phyloP scores from a whole-genome alignment of 2,797 vertebrate genomes.

The Gallinago stenura region DNA sequence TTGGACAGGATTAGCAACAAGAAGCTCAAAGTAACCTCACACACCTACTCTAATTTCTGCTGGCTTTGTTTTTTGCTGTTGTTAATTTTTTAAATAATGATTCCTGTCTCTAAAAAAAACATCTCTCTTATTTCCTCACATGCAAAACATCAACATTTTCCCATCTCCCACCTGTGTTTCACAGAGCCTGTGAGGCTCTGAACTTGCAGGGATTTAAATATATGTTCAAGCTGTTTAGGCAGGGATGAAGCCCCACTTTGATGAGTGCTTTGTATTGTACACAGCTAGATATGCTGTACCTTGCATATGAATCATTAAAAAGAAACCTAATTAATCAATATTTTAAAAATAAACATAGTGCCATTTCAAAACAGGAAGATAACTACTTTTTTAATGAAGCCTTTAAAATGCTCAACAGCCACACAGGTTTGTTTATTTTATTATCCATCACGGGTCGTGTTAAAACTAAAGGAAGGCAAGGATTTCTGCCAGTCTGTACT shows the following conservation, averaged over 20 bases:
- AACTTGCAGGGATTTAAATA: background rate
- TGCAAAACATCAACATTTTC: background rate
- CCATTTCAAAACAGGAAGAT: constrained; percentile 1
- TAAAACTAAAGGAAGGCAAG: background rate
- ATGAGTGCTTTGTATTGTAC: background rate
- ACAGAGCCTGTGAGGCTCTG: background rate
- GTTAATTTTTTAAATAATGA: background rate
- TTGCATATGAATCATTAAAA: constrained; percentile 15
- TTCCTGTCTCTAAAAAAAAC: background rate
- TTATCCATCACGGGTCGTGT: background rate
- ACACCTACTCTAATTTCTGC: background rate
- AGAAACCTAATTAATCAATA: constrained; percentile 16
- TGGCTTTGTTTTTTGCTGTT: background rate
- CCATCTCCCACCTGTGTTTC: background rate
- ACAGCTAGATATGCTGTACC: background rate
- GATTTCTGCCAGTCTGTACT: background rate
- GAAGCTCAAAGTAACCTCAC: background rate
- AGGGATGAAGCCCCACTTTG: background rate
- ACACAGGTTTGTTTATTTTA: background rate
- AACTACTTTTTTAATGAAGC: background rate
- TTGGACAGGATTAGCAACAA: background rate
- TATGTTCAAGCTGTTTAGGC: background rate
- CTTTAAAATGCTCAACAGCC: constrained; percentile 8
- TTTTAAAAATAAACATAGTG: constrained; percentile 6
- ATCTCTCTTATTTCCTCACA: background rate